phyloP scores from a whole-genome alignment of 2,888 invertebrate species.

The Dicycla oo region DNA sequence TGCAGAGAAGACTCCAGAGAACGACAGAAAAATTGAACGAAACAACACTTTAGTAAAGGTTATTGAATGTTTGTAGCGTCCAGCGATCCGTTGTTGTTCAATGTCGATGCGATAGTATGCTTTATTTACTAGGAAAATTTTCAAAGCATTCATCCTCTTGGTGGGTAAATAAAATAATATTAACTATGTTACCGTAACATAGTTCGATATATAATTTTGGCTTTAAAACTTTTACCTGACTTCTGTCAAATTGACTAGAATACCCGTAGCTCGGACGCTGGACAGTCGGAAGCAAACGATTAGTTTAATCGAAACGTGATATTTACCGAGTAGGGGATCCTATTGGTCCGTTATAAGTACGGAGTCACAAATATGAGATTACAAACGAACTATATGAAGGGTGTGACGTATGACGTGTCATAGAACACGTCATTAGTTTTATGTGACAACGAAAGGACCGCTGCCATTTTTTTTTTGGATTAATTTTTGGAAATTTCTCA shows the following conservation, averaged over 20 bases:
- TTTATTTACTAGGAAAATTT: constrained; percentile 51
- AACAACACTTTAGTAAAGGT: constrained; percentile 53
- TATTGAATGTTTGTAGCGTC: constrained; percentile 64
- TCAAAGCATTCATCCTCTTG: constrained; percentile 41
- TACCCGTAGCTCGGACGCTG: constrained; percentile 49
- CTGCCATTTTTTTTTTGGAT: constrained; percentile 72
- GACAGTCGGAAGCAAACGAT: constrained; percentile 51
- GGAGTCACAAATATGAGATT: constrained; percentile 64
- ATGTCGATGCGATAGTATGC: constrained; percentile 52
- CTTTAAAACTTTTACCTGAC: constrained; percentile 55
- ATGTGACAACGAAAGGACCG: constrained; percentile 76
- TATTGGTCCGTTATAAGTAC: constrained; percentile 63
- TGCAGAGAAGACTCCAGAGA: constrained; percentile 88
- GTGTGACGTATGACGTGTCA: constrained; percentile 64
- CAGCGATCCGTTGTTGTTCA: constrained; percentile 51
- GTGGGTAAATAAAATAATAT: constrained; percentile 46
- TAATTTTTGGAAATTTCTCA: constrained; percentile 66
- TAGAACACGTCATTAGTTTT: constrained; percentile 50
- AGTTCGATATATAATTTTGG: constrained; percentile 52
- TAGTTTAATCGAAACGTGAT: constrained; percentile 67
- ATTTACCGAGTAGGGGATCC: constrained; percentile 66
- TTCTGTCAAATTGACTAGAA: constrained; percentile 52
- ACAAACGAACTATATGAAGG: constrained; percentile 48
- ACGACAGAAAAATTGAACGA: constrained; percentile 84
- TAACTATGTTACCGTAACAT: constrained; percentile 44